Conservation (phyloP, 2,888 invertebrate species). For the Ceriagrion tenellum region DNA sequence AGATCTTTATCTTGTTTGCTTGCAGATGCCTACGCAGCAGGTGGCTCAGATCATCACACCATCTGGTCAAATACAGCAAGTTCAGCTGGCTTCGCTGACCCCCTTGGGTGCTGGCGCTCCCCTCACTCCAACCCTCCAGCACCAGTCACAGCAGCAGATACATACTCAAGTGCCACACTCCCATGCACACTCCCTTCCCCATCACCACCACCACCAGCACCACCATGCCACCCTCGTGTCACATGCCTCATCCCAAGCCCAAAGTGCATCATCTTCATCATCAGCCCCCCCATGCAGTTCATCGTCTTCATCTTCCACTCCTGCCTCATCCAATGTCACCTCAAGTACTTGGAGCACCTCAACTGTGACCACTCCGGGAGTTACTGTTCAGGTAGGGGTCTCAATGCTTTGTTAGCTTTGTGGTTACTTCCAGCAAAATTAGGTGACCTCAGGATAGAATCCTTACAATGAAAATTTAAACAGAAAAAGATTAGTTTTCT, state of each 20-base stretch:
- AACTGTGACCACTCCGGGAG: conserved; percentile 76
- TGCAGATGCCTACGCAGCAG: conserved; percentile 79
- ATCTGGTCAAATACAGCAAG: conserved; percentile 93
- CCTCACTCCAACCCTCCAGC: conserved; percentile 77
- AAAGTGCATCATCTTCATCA: conserved; percentile 73
- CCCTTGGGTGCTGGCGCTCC: conserved; percentile 74
- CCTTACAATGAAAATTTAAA: too few relatives aligned
- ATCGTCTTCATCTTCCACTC: conserved; percentile 70
- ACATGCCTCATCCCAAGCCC: conserved; percentile 71
- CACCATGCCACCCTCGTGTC: conserved; percentile 73
- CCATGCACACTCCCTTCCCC: conserved; percentile 69
- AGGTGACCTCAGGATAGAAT: too few relatives aligned
- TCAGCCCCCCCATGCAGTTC: conserved; percentile 70
- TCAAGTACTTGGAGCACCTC: conserved; percentile 73
- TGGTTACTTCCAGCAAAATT: not conserved
- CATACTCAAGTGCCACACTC: conserved; percentile 73
- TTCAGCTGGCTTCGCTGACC: conserved; percentile 87
- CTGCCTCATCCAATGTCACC: conserved; percentile 71
- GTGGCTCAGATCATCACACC: conserved; percentile 93
- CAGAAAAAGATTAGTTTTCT: too few relatives aligned
- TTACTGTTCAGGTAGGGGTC: conserved; percentile 76
- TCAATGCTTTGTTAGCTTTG: not conserved
- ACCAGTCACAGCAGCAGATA: conserved; percentile 74
- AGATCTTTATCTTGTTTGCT: not conserved
- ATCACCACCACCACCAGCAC: conserved; percentile 73